These are phyloP conservation scores for Acromyrmex charruanus DNA, from an alignment of 1,140 invertebrate species.

Conservation along the genomic window DNA sequence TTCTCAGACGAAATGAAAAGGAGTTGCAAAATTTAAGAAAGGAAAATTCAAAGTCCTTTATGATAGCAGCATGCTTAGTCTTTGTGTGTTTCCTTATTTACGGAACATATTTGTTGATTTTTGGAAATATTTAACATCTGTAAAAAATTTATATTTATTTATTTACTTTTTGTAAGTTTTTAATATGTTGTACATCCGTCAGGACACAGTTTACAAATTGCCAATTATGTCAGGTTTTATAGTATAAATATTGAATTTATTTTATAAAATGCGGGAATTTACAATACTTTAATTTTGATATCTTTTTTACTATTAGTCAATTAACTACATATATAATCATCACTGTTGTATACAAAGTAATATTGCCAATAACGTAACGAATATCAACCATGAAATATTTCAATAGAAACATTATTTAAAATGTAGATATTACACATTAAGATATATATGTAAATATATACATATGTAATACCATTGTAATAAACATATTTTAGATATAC, in stretches of 20 bases:
- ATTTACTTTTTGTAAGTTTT: conserved; percentile 9
- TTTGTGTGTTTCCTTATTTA: conserved; percentile 81
- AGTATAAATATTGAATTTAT: conserved; percentile 4
- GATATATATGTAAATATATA: neutral
- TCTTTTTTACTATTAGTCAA: conserved; percentile 16
- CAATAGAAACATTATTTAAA: conserved; percentile 18
- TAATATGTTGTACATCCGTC: neutral
- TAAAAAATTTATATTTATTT: conserved; percentile 21
- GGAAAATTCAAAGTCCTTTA: conserved; percentile 81
- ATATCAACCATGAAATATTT: neutral
- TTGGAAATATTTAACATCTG: conserved; percentile 39
- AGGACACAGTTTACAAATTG: neutral
- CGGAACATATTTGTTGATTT: conserved; percentile 78
- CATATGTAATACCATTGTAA: neutral
- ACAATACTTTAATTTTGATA: conserved; percentile 7
- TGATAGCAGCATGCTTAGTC: conserved; percentile 79
- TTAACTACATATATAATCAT: neutral
- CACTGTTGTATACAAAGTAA: neutral
- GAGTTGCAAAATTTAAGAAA: conserved; percentile 76
- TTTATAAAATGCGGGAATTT: neutral
- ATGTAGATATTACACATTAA: neutral
- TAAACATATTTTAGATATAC: conserved; percentile 8
- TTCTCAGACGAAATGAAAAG: conserved; percentile 80
- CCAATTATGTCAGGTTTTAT: neutral
- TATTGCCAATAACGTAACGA: neutral